These are phyloP conservation scores for Reticulitermes speratus DNA, from an alignment of 1,140 invertebrate genomes.

Conservation along the genomic window DNA sequence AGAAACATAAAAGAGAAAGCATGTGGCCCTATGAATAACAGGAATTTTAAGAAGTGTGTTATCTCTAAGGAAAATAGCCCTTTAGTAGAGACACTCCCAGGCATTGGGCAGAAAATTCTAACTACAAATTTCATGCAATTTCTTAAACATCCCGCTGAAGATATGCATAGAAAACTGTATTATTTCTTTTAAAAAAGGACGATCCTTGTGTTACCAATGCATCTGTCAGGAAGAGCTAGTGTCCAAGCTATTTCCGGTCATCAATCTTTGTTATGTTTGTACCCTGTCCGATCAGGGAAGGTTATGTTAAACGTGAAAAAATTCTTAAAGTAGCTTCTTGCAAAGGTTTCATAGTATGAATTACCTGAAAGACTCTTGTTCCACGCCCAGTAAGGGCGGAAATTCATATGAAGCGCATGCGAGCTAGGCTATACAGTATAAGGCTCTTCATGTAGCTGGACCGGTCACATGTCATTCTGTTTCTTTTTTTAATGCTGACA, in stretches of 20 bases:
- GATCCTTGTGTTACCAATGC: too few relatives aligned
- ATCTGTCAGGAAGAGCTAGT: neutral
- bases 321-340: neutral
- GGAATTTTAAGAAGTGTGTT: too few relatives aligned
- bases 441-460: neutral
- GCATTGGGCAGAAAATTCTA: too few relatives aligned
- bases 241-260: neutral
- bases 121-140: too few relatives aligned
- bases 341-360: neutral
- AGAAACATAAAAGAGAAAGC: too few relatives aligned
- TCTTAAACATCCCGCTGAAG: too few relatives aligned
- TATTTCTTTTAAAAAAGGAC: too few relatives aligned
- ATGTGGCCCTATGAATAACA: too few relatives aligned
- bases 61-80: too few relatives aligned
- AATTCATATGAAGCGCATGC: neutral
- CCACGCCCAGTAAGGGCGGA: neutral
- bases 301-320: neutral
- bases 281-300: neutral
- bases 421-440: neutral
- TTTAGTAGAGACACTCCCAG: too few relatives aligned
- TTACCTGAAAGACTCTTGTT: neutral
- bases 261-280: neutral
- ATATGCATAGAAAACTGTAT: too few relatives aligned
- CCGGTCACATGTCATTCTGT: neutral
- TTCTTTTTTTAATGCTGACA: neutral